These are phyloP conservation scores for Drosophila mayaguana DNA, from an alignment of 2,888 invertebrate species.

Conservation along the genomic window DNA sequence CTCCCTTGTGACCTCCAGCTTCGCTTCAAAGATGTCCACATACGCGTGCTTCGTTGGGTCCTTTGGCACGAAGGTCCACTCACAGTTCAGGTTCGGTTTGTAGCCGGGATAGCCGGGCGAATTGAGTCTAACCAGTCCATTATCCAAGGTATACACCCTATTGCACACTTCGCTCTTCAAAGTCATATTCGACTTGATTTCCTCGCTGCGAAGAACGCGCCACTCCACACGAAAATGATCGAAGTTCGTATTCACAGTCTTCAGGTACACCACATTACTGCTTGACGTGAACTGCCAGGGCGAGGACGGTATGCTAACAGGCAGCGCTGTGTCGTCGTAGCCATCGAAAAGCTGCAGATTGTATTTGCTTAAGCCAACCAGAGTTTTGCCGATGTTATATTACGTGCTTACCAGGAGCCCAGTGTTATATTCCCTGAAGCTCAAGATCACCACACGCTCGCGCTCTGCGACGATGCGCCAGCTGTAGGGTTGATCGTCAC, in stretches of 20 bases:
- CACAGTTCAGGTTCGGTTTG: slow-evolving; percentile 87
- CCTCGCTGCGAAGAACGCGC: slow-evolving; percentile 70
- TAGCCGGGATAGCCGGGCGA: slow-evolving; percentile 94
- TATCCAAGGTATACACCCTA: slow-evolving; percentile 15
- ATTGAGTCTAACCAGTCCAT: slow-evolving; percentile 82
- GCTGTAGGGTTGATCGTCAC: slow-evolving; percentile 68
- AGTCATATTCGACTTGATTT: slow-evolving; percentile 30
- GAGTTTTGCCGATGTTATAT: not conserved
- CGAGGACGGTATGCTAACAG: slow-evolving; percentile 60
- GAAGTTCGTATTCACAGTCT: slow-evolving; percentile 66
- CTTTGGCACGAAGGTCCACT: slow-evolving; percentile 89
- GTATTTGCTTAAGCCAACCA: not conserved
- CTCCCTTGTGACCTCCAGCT: slow-evolving; percentile 86
- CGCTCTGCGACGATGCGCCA: slow-evolving; percentile 80
- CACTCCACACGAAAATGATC: slow-evolving; percentile 78
- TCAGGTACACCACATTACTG: slow-evolving; percentile 88
- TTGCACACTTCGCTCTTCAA: slow-evolving; percentile 55
- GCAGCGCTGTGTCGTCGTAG: slow-evolving; percentile 87
- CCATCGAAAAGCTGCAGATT: slow-evolving; percentile 90
- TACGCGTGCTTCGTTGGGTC: slow-evolving; percentile 87
- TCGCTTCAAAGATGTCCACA: slow-evolving; percentile 86
- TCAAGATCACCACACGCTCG: slow-evolving; percentile 58
- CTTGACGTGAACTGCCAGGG: slow-evolving; percentile 86
- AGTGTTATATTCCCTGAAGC: slow-evolving; percentile 75
- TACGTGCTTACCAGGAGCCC: slow-evolving; percentile 75